Evolutionary conservation across 2,113 vertebrate genomes (phyloP).

Genomic region (Dicerorhinus sumatrensis): DNA sequence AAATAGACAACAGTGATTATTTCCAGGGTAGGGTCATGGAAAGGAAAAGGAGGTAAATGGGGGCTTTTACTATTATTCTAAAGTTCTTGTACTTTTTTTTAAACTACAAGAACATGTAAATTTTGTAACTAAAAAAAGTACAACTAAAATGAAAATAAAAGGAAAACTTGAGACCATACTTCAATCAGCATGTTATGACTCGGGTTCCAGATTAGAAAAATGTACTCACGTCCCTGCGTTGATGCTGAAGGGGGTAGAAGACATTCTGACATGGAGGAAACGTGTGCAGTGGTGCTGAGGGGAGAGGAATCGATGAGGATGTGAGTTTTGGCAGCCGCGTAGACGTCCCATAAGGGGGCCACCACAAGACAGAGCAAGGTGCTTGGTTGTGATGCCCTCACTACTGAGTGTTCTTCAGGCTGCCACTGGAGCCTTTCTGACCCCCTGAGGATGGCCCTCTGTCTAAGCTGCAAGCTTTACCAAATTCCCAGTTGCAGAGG

Average conservation of each 20-base stretch:
- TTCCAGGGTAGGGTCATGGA: neutral
- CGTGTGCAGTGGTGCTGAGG: accelerated
- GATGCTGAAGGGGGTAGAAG: neutral
- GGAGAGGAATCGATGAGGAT: accelerated
- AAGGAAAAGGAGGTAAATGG: neutral
- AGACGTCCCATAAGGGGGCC: accelerated
- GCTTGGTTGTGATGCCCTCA: neutral
- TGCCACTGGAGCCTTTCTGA: no score
- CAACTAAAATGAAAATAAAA: neutral
- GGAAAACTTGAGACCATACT: neutral
- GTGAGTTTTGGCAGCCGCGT: accelerated
- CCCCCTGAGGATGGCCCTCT: no score
- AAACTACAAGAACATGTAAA: neutral
- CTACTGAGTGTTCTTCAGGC: no score
- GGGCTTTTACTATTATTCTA: neutral
- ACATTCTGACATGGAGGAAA: accelerated
- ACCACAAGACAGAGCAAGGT: no score
- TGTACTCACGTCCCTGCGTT: neutral
- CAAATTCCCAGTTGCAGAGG: no score
- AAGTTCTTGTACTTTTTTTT: neutral
- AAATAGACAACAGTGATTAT: neutral
- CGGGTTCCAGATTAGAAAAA: neutral
- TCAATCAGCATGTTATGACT: neutral
- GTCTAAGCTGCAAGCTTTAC: no score
- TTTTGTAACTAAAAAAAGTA: neutral